Percentiles rank a stretch among this genome's conserved stretches.
These are phyloP conservation scores for Deladenus siricidicola DNA, from an alignment of 2,888 invertebrate species.

Conservation along the genomic window DNA sequence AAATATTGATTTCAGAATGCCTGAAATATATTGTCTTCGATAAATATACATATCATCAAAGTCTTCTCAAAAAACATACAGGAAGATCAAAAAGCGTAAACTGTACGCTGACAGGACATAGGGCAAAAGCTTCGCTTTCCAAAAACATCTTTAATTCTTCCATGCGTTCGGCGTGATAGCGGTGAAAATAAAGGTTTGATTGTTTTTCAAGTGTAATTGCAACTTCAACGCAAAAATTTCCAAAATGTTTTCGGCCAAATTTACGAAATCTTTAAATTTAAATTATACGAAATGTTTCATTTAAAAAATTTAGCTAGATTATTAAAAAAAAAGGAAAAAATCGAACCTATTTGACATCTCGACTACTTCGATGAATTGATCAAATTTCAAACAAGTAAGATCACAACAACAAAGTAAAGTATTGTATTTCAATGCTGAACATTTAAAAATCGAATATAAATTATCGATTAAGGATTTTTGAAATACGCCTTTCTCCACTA, in stretches of 20 bases:
- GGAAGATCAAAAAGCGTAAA: conserved; percentile 50
- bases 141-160: conserved; percentile 48
- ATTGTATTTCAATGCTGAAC: conserved; percentile 26
- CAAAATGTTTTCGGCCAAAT: conserved; percentile 42
- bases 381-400: conserved; percentile 41
- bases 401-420: conserved; percentile 34
- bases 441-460: conserved; percentile 26
- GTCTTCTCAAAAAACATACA: no score
- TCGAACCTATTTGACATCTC: conserved; percentile 40
- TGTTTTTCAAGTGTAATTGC: conserved; percentile 34
- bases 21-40: no score
- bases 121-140: conserved; percentile 48
- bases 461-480: conserved; percentile 26
- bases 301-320: no score
- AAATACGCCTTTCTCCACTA: conserved; percentile 28
- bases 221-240: conserved; percentile 26
- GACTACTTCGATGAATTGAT: conserved; percentile 42
- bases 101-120: conserved; percentile 45
- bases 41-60: no score
- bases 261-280: conserved; percentile 30
- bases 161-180: conserved; percentile 41
- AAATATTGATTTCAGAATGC: no score
- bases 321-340: not conserved
- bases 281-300: no score
- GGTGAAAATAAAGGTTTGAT: conserved; percentile 28